A percentile compares a stretch with the other conserved stretches of the same genome.
phyloP scores from a whole-genome alignment of 2,113 vertebrate genomes.

The Symphodus melops region DNA sequence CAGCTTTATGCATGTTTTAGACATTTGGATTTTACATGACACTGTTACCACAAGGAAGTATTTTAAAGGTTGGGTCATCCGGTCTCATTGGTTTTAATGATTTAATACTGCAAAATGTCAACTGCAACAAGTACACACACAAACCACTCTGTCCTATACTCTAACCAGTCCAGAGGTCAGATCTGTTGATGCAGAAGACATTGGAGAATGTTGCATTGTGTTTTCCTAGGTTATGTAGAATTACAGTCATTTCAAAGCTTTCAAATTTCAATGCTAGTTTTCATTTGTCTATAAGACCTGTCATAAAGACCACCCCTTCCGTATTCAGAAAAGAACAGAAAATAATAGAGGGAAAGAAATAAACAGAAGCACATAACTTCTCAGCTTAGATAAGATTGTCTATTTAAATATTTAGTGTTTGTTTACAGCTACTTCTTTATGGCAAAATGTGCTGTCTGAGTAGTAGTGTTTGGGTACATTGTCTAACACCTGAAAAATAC shows the following conservation, averaged over 20 bases:
- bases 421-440: slow-evolving; percentile 56
- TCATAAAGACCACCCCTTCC: neutral
- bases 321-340: slow-evolving; percentile 14
- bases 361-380: slow-evolving; percentile 19
- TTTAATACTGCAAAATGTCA: slow-evolving; percentile 47
- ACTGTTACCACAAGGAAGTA: neutral
- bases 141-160: too few species aligned
- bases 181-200: neutral
- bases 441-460: slow-evolving; percentile 43
- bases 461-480: slow-evolving; percentile 43
- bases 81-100: slow-evolving; percentile 21
- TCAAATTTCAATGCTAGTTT: slow-evolving; percentile 18
- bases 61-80: slow-evolving; percentile 40
- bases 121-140: neutral
- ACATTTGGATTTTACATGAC: slow-evolving; percentile 15
- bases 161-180: neutral
- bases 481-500: slow-evolving; percentile 42
- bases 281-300: slow-evolving; percentile 22
- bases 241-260: slow-evolving; percentile 10
- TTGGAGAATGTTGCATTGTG: neutral
- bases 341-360: slow-evolving; percentile 13
- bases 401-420: slow-evolving; percentile 62
- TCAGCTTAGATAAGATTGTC: slow-evolving; percentile 44
- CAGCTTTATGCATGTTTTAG: slow-evolving; percentile 33
- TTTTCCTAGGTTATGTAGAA: neutral